Base-by-base conservation (phyloP, 30 jellyfish, hydroid and myxozoan species). In the Morbakka virulenta region DNA sequence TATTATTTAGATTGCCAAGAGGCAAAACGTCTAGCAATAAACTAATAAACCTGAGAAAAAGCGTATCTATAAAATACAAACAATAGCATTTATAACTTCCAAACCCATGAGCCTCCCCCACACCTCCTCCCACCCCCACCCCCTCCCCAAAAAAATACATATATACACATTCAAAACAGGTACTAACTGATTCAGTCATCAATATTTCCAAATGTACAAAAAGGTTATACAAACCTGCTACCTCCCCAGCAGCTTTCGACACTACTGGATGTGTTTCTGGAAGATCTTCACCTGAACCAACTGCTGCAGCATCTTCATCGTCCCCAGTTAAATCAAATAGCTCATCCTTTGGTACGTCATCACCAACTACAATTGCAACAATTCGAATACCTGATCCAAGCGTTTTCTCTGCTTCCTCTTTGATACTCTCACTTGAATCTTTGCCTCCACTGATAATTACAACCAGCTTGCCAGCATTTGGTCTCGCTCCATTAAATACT, bases 311-410 rank as follows among this genome's bases (percentile, higher is more conserved):
- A 57, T 67, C 28, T 4, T 32, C 87, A 11, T 28, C 31, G 1
- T 66, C 25, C 36, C 57, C 62, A 2, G 86, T 80, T 4, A 87
- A 24, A 3, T 67, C 3, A 12, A 30, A 34, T 28, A 79, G n/a
- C 25, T 87, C 81, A 22, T 51, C 66, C 13, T 57, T 52, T 14
- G 36, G 29, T 35, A 50, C 74, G 24, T 36, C 85, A 3, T 62
- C 11, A 2, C 94, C 96, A 29, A 87, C 62, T 1, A 74, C 93
- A 24, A 79, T 64, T 1, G 80, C 79, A 47, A 48, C 53, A 14
- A 87, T 28, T 31, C 62, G 73, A 28, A 72, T 72, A 28, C 82
- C 63, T 0, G 1, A 25, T 6, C 31, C 49, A 52, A 33, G 50
- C 13, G 80, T 33, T 13, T 52, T 67, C 0, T 52, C 74, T 35